These are phyloP conservation scores for Drosophila chauvacae DNA, from an alignment of 1,140 invertebrate genomes.

Conservation along the genomic window DNA sequence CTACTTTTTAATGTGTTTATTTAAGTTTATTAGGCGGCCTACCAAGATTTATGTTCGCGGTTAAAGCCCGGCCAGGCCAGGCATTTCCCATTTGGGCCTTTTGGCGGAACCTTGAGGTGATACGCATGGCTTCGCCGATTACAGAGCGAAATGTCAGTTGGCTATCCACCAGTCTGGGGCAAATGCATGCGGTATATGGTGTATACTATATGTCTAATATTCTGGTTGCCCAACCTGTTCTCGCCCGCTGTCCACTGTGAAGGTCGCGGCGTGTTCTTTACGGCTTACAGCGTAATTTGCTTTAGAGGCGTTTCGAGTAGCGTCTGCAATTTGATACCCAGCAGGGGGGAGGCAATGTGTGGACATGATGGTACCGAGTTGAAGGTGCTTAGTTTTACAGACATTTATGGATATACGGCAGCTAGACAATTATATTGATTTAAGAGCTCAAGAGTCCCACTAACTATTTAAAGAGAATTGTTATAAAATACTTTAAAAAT, in stretches of 20 bases:
- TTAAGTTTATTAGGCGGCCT: constrained; percentile 11
- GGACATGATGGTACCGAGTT: constrained; percentile 19
- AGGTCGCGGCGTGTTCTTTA: constrained; percentile 66
- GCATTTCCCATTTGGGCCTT: constrained; percentile 57
- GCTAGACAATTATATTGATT: background rate
- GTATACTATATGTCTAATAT: constrained; percentile 16
- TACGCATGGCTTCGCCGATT: constrained; percentile 70
- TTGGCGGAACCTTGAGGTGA: constrained; percentile 67
- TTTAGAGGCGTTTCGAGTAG: constrained; percentile 41
- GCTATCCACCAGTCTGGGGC: constrained; percentile 19
- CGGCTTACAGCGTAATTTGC: constrained; percentile 47
- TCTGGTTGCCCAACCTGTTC: constrained; percentile 61
- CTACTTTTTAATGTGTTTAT: constrained; percentile 51
- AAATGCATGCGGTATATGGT: constrained; percentile 6
- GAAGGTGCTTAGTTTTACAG: background rate
- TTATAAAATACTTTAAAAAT: background rate
- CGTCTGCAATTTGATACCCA: constrained; percentile 46
- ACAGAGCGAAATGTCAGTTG: constrained; percentile 71
- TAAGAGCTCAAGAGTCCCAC: background rate
- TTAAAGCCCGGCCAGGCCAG: background rate
- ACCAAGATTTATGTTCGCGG: constrained; percentile 25
- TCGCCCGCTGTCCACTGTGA: constrained; percentile 70
- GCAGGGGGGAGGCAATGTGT: background rate
- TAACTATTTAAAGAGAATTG: background rate
- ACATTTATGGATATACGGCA: background rate